Evolutionary conservation across 2,113 vertebrate species (phyloP), one percentile per base, ranked within the genome.

Genomic region (Cercocebus atys): DNA sequence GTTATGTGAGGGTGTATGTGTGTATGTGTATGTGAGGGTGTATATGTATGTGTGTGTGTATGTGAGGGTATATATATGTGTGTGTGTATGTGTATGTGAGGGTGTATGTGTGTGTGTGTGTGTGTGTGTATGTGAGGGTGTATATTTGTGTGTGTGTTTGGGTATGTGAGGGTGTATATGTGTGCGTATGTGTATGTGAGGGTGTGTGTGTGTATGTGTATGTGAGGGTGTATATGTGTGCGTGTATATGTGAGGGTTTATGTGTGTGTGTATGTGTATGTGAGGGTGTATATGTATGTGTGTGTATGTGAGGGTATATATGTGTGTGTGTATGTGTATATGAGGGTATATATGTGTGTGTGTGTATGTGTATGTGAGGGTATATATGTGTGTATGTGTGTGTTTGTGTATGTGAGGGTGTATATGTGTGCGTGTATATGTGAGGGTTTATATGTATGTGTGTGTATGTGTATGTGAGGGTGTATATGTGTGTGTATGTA

Each of bases 371-470:
- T 52, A 52, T 52, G 50, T 52, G 50, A 52, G 8, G 32, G 9
- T 32, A 8, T 45, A 1, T 27, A 3, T 81, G 43, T 43, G 40
- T 43, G 40, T 43, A 5, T 43, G 1, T 55, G 22, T 68, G 18
- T 8, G 40, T 40, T 40, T 40, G 2, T 11, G 35, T 25, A 3
- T 38, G 8, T 83, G 40, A 6, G 20, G 43, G 13, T 45, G 9
- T 20, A 12, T 50, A 6, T 80, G 10, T 13, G 10, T 47, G 45
- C 0, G 0, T 6, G 3, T 11, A 9, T 25, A 3, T 38, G 8
- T 82, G 40, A 6, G 20, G 43, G 13, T 45, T 6, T 20, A 9
- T 50, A 9, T 80, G 9, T 13, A 2, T 45, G 45, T 45, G 45
- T 47, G 10, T 47, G 17, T 68, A 23, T 8, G 4, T 11, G 35